A percentile compares a stretch with the other conserved stretches of the same genome.
Conservation (phyloP, 2,888 invertebrate species). For the Cephalotes varians region DNA sequence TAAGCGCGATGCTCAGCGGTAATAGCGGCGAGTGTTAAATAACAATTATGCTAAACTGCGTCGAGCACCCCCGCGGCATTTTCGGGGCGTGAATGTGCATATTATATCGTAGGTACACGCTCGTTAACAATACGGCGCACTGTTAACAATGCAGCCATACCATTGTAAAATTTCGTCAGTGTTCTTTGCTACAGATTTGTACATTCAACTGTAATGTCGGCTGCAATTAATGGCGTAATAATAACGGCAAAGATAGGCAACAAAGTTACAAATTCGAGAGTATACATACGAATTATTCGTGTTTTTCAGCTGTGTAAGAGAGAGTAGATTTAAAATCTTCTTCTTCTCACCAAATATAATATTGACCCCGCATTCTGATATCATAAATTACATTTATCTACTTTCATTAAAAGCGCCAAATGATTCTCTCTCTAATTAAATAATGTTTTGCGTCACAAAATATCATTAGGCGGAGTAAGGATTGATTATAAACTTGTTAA, state of each 20-base stretch:
- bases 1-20: slow-evolving; percentile 6
- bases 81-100: slow-evolving; percentile 52
- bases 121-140: slow-evolving; percentile 48
- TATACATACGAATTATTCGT: neutral
- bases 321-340: neutral
- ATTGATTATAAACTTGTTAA: neutral
- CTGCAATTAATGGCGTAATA: slow-evolving; percentile 63
- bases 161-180: slow-evolving; percentile 63
- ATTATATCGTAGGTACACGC: slow-evolving; percentile 38
- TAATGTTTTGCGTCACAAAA: neutral
- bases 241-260: slow-evolving; percentile 48
- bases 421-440: neutral
- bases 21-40: slow-evolving; percentile 66
- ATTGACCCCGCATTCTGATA: neutral
- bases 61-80: slow-evolving; percentile 9
- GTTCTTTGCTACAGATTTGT: slow-evolving; percentile 29
- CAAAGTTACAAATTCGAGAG: neutral
- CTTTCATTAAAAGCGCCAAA: neutral
- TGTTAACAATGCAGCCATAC: slow-evolving; percentile 63
- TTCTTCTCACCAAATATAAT: neutral
- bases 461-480: neutral
- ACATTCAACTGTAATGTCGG: slow-evolving; percentile 23
- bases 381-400: neutral
- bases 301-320: neutral
- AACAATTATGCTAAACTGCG: slow-evolving; percentile 71